Base-by-base conservation (phyloP, 2,797 vertebrate species). In the Percopsis omiscomaycus region DNA sequence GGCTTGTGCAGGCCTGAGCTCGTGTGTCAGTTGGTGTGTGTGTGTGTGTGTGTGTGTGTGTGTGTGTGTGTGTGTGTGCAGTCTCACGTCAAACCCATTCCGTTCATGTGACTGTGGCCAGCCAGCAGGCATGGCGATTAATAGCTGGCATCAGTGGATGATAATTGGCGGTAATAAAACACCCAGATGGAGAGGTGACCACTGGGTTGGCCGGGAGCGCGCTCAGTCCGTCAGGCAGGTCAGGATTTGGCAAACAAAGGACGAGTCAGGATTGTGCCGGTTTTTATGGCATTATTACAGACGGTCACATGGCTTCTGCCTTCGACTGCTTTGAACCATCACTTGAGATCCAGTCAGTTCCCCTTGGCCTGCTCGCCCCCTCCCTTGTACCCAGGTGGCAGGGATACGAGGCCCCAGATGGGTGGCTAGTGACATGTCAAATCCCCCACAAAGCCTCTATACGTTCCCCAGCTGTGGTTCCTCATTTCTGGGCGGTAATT, bases 101-200 rank as follows among this genome's bases (percentile, higher is more conserved):
- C 54, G 37, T 28, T 29, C 54, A 10, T 63, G 52, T 65, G 61
- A 66, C 29, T 52, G 46, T 48, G 63, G 59, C 59, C 49, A 68
- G 58, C 71, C 69, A 77, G 70, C 57, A 68, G 73, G 64, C 55
- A 70, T 22, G 71, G 68, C 57, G 71, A 74, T 78, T 62, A 42
- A 61, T 65, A 9, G 55, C 59, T 78, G 74, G 67, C 65, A 72
- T 59, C 29, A n/a, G 63, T 55, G 53, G 61, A 78, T 79, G 71
- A 82, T 83, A 78, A 83, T 78, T 75, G 79, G 66, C 75, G 69
- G 49, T 78, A 85, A 85, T 86, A 61, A 84, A 84, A 83, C 49
- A 77, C 59, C 61, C 80, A 86, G 82, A 84, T 84, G 81, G 81
- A 77, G 66, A 22, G 52, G 66, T 46, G 29, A 42, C 66, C 71